Percentiles rank a stretch among this genome's conserved stretches.
Evolutionary conservation across 1,140 invertebrate species (phyloP).

Genomic region (Octopus bimaculoides): DNA sequence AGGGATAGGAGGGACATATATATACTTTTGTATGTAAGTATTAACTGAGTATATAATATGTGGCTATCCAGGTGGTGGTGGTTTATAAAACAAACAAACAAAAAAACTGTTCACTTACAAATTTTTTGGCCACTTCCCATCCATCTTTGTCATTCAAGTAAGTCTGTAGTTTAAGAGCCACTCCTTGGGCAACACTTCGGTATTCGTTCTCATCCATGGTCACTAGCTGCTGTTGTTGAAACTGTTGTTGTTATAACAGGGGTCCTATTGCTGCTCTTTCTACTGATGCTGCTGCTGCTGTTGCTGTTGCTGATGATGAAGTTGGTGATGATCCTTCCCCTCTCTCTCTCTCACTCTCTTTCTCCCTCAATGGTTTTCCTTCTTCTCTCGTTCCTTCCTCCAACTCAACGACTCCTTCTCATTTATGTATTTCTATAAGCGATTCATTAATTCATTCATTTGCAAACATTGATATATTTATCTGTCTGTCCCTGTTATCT

Average conservation of each 20-base stretch:
- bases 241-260: neutral
- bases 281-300: neutral
- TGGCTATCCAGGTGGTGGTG: no score
- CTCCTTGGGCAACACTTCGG: neutral
- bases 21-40: neutral
- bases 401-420: neutral
- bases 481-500: no score
- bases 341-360: neutral
- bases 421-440: no score
- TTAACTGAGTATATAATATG: neutral
- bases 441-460: no score
- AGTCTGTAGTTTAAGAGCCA: neutral
- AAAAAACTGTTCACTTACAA: neutral
- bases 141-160: neutral
- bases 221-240: neutral
- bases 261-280: no score
- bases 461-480: no score
- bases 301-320: no score
- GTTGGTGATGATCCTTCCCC: neutral
- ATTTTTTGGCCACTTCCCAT: conserved; percentile 5
- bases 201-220: neutral
- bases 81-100: neutral
- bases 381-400: neutral
- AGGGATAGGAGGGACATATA: neutral
- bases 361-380: neutral